Evolutionary conservation across 1,140 invertebrate species (phyloP).

Genomic region (Bombus vancouverensis): DNA sequence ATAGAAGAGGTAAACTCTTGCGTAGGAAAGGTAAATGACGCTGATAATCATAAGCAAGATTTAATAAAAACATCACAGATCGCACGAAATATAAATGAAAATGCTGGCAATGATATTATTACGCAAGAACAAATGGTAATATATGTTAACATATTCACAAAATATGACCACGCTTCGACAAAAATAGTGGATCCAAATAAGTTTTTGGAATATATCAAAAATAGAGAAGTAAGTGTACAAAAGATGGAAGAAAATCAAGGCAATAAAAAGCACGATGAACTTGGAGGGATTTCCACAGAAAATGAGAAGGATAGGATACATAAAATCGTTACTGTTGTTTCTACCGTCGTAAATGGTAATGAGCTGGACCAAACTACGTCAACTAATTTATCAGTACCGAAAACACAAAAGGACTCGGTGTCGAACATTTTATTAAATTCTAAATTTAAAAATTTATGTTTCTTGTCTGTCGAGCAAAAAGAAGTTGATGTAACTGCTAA

Average conservation of each 20-base stretch:
- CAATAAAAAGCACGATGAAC: background rate
- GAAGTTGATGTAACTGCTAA: constrained; percentile 71
- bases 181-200: constrained; percentile 63
- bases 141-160: constrained; percentile 67
- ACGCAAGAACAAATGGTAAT: constrained; percentile 51
- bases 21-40: background rate
- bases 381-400: background rate
- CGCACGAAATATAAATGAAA: background rate
- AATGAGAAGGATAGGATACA: constrained; percentile 29
- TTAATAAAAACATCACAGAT: background rate
- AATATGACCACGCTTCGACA: constrained; percentile 52
- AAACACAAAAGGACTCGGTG: background rate
- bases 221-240: constrained; percentile 52
- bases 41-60: background rate
- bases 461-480: constrained; percentile 56
- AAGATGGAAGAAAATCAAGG: constrained; percentile 5
- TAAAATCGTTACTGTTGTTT: constrained; percentile 63
- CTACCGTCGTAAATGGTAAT: constrained; percentile 48
- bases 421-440: background rate
- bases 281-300: background rate
- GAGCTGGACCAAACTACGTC: background rate
- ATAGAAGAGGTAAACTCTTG: background rate
- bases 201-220: constrained; percentile 64
- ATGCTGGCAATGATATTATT: background rate
- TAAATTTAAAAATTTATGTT: constrained; percentile 42